These are phyloP conservation scores for Xestia sexstrigata DNA, from an alignment of 2,888 invertebrate genomes.

Conservation along the genomic window DNA sequence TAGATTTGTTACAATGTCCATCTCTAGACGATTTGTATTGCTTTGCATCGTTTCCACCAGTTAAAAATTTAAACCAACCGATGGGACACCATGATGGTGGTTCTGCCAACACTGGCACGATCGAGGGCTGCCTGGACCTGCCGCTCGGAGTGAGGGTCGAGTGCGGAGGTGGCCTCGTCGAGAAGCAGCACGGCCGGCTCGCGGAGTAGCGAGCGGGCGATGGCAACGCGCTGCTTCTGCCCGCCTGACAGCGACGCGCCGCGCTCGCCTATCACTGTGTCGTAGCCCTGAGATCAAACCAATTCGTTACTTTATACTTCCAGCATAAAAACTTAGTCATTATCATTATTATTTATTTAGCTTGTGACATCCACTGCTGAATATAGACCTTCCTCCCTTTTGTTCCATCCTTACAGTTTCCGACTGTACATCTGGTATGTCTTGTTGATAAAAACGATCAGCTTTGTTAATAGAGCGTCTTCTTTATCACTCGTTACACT, in stretches of 20 bases:
- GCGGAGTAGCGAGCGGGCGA: constrained; percentile 94
- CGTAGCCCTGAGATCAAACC: constrained; percentile 90
- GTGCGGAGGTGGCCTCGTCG: constrained; percentile 96
- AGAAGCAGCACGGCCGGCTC: constrained; percentile 94
- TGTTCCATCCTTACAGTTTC: background rate
- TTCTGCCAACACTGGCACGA: constrained; percentile 93
- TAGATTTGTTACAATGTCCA: too few species aligned
- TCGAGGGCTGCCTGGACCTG: constrained; percentile 95
- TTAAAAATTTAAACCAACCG: constrained; percentile 73
- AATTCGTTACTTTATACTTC: background rate
- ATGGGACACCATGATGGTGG: constrained; percentile 94
- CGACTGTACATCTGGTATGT: too few species aligned
- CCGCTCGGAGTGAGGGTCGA: constrained; percentile 95
- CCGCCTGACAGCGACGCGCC: constrained; percentile 96
- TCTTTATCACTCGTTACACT: background rate
- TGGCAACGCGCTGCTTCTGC: constrained; percentile 96
- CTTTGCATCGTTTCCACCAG: background rate
- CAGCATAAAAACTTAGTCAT: background rate
- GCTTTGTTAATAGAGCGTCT: background rate
- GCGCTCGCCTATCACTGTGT: constrained; percentile 95
- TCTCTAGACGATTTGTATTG: background rate
- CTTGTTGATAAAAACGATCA: background rate
- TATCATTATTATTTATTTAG: background rate
- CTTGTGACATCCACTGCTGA: background rate
- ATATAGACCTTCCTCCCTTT: background rate